Evolutionary conservation across 1,140 invertebrate species (phyloP).

Genomic region (Tenebrio molitor): DNA sequence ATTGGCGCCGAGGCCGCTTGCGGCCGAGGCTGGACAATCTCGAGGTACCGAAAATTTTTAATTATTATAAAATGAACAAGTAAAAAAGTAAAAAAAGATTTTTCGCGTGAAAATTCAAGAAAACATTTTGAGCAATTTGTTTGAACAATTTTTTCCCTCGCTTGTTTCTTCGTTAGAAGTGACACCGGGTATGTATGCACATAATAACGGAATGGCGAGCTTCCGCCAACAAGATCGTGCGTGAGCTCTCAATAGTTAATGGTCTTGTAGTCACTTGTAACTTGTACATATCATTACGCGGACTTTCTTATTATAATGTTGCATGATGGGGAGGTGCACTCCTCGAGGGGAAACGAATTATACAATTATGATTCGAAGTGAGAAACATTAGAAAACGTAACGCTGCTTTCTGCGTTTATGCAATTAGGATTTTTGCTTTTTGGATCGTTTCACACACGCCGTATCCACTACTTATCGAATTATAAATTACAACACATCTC

Average conservation of each 20-base stretch:
- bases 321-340: constrained; percentile 33
- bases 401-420: constrained; percentile 26
- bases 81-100: no score
- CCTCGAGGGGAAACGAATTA: constrained; percentile 17
- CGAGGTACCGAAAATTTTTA: no score
- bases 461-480: neutral
- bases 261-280: constrained; percentile 9
- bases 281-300: constrained; percentile 23
- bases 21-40: no score
- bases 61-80: no score
- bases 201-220: neutral
- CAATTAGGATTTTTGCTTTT: constrained; percentile 13
- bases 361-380: constrained; percentile 34
- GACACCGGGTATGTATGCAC: neutral
- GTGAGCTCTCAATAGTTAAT: constrained; percentile 5
- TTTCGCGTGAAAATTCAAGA: no score
- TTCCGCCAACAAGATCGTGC: constrained; percentile 24
- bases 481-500: neutral
- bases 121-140: no score
- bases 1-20: no score
- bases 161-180: neutral
- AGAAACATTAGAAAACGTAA: constrained; percentile 36
- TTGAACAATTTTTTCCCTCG: neutral
- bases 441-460: neutral
- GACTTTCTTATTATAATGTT: constrained; percentile 32